Evolutionary conservation across 1,140 invertebrate species (phyloP).

Genomic region (Lerema accius): DNA sequence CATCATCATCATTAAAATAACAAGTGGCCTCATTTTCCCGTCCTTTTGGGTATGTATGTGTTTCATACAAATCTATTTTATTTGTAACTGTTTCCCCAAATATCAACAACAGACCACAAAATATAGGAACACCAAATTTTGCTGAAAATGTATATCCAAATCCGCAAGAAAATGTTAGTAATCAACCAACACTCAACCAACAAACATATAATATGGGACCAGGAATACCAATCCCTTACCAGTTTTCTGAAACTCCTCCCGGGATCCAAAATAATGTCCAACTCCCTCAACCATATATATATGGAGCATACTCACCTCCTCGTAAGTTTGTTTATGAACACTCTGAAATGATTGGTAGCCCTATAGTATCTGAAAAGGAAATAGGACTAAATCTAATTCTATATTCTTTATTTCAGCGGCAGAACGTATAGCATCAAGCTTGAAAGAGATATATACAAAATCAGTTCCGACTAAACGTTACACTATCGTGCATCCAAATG

Average conservation of each 20-base stretch:
- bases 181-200: background rate
- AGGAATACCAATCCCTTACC: background rate
- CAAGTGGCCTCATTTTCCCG: no score
- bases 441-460: slow-evolving; percentile 7
- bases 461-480: slow-evolving; percentile 41
- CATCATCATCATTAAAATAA: no score
- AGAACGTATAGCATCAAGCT: background rate
- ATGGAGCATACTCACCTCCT: no score
- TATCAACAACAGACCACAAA: no score
- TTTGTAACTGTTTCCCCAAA: no score
- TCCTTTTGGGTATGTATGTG: no score
- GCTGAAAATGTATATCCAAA: background rate
- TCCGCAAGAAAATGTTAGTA: background rate
- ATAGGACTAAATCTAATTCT: no score
- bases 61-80: no score
- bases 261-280: background rate
- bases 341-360: no score
- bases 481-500: slow-evolving; percentile 50
- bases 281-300: background rate
- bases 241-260: background rate
- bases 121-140: no score
- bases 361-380: no score
- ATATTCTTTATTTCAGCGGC: background rate
- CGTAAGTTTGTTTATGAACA: no score
- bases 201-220: background rate